Evolutionary conservation across 2,797 vertebrate species (phyloP).

Genomic region (Centroberyx gerrardi): DNA sequence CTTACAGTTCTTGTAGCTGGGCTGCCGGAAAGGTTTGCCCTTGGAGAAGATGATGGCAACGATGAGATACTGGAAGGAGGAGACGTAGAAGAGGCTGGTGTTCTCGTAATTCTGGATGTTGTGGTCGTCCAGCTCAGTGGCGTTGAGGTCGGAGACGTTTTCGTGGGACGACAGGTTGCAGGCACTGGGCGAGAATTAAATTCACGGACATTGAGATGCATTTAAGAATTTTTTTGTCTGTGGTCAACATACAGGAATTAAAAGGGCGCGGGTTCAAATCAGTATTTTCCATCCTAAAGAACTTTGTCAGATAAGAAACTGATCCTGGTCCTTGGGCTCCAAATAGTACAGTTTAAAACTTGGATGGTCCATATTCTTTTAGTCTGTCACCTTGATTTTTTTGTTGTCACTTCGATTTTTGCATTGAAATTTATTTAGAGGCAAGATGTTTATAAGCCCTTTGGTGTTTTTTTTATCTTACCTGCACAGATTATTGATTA

Average conservation of each 20-base stretch:
- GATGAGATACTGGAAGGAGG: conserved; percentile 98
- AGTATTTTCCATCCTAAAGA: too few relatives aligned
- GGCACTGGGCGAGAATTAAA: conserved; percentile 77
- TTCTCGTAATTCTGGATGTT: conserved; percentile 95
- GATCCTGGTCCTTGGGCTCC: too few relatives aligned
- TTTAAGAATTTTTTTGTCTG: not conserved
- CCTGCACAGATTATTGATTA: too few relatives aligned
- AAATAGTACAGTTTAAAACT: too few relatives aligned
- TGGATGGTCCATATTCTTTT: not conserved
- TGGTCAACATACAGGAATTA: not conserved
- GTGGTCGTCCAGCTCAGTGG: conserved; percentile 86
- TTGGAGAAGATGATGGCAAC: conserved; percentile 97
- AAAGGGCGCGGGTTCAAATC: too few relatives aligned
- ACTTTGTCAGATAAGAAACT: too few relatives aligned
- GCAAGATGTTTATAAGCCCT: not conserved
- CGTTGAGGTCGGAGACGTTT: conserved; percentile 79
- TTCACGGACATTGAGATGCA: not conserved
- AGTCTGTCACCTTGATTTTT: not conserved
- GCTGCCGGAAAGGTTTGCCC: conserved; percentile 98
- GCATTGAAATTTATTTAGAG: not conserved
- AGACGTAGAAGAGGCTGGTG: conserved; percentile 97
- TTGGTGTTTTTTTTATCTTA: too few relatives aligned
- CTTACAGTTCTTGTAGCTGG: conserved; percentile 97
- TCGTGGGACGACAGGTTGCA: conserved; percentile 80
- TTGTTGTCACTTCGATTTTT: not conserved